phyloP scores from a whole-genome alignment of 2,797 vertebrate genomes.

The Hozukius guyotensis region DNA sequence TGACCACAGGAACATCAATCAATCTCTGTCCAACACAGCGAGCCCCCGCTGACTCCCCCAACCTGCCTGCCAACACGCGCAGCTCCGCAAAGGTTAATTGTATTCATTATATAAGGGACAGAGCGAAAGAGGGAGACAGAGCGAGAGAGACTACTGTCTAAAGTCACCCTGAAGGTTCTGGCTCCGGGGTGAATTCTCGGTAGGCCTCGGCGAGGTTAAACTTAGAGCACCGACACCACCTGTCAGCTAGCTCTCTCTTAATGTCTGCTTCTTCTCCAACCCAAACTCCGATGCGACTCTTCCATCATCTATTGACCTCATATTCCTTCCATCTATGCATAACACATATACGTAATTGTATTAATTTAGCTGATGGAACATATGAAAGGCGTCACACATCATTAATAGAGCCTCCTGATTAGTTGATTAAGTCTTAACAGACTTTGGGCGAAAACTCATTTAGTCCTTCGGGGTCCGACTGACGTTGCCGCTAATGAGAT shows the following conservation, averaged over 20 bases:
- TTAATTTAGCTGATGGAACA: constrained; percentile 65
- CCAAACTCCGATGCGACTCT: not conserved
- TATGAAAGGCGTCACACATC: constrained; percentile 62
- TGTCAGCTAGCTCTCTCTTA: constrained; percentile 43
- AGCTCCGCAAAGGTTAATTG: constrained; percentile 84
- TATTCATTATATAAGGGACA: constrained; percentile 82
- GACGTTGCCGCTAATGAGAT: constrained; percentile 73
- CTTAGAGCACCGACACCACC: constrained; percentile 44
- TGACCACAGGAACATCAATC: constrained; percentile 82
- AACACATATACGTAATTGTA: constrained; percentile 47
- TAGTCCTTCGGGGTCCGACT: constrained; percentile 64
- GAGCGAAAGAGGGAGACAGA: constrained; percentile 16
- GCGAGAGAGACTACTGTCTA: constrained; percentile 36
- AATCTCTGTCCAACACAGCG: constrained; percentile 78
- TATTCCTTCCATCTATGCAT: constrained; percentile 36
- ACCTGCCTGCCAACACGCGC: constrained; percentile 69
- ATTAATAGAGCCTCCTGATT: constrained; percentile 74
- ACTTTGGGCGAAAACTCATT: constrained; percentile 77
- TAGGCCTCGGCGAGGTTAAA: constrained; percentile 61
- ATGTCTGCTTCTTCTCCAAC: constrained; percentile 1
- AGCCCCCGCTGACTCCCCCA: constrained; percentile 64
- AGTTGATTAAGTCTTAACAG: constrained; percentile 79
- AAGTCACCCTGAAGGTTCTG: constrained; percentile 77
- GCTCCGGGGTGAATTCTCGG: constrained; percentile 50
- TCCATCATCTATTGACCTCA: constrained; percentile 23